Evolutionary conservation across 2,888 invertebrate genomes (phyloP).

Genomic region (Perizoma affinitatum): DNA sequence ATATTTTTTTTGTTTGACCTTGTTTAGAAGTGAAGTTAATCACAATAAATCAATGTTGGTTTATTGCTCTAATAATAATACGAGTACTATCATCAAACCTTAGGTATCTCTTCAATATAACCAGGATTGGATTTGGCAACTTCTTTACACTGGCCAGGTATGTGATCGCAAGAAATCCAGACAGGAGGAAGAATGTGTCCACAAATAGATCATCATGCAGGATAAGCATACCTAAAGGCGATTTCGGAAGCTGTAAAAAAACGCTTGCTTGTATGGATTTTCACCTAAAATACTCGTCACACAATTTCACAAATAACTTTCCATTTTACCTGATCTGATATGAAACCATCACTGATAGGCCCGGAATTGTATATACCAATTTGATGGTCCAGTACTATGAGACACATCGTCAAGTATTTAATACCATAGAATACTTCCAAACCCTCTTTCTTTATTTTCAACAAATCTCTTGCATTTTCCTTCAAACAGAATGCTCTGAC

Average conservation of each 20-base stretch:
- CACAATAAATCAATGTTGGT: no score
- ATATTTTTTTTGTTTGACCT: no score
- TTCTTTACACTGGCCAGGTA: conserved; percentile 63
- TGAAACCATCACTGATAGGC: conserved; percentile 81
- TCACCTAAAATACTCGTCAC: no score
- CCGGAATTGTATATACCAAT: conserved; percentile 81
- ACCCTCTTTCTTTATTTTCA: conserved; percentile 59
- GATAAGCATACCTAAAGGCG: conserved; percentile 63
- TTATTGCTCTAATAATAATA: no score
- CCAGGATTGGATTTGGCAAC: conserved; percentile 70
- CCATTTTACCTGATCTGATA: conserved; percentile 74
- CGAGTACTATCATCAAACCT: conserved; percentile 57
- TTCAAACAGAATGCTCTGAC: conserved; percentile 65
- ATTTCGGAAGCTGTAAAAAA: conserved; percentile 50
- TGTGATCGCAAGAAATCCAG: conserved; percentile 83
- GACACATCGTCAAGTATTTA: conserved; percentile 80
- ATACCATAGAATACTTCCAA: conserved; percentile 85
- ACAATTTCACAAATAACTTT: no score
- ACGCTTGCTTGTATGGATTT: no score
- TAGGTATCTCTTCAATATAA: conserved; percentile 85
- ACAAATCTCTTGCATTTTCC: conserved; percentile 65
- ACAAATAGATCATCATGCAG: conserved; percentile 86
- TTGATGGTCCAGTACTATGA: conserved; percentile 83
- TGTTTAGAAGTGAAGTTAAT: no score
- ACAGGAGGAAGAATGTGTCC: conserved; percentile 86